phyloP scores from a whole-genome alignment of 2,113 vertebrate genomes.

The Epinephelus lanceolatus region DNA sequence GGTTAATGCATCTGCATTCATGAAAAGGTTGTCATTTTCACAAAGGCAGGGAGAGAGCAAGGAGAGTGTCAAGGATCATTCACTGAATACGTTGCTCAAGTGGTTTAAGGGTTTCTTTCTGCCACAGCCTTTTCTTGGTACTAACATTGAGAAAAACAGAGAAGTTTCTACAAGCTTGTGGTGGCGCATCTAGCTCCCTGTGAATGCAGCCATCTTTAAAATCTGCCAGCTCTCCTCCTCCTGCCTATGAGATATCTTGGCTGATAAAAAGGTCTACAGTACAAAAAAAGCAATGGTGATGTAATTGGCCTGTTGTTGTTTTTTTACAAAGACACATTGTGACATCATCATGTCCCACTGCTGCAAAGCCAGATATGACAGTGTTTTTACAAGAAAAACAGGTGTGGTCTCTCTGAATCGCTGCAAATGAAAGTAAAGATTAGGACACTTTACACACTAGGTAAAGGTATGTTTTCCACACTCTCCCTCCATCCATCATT shows the following conservation, averaged over 20 bases:
- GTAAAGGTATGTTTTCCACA: conserved; percentile 35
- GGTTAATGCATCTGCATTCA: conserved; percentile 26
- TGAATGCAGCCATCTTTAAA: conserved; percentile 35
- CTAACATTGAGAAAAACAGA: conserved; percentile 24
- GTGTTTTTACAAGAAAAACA: conserved; percentile 20
- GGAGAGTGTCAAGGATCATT: conserved; percentile 20
- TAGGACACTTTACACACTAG: conserved; percentile 15
- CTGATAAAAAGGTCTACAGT: conserved; percentile 43
- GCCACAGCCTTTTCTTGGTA: background rate
- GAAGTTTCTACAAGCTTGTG: background rate
- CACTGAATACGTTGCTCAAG: conserved; percentile 2
- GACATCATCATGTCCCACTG: conserved; percentile 6
- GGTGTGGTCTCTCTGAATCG: conserved; percentile 16
- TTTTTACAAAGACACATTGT: conserved; percentile 17
- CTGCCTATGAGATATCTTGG: conserved; percentile 31
- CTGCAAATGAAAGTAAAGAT: conserved; percentile 41
- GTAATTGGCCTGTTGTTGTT: conserved; percentile 10
- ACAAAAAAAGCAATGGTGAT: conserved; percentile 24
- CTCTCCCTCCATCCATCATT: conserved; percentile 15
- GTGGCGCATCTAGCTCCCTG: background rate
- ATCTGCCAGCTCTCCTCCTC: conserved; percentile 35
- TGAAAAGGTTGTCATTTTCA: conserved; percentile 14
- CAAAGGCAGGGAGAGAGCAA: conserved; percentile 28
- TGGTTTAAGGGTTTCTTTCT: conserved; percentile 6
- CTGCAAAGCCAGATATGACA: conserved; percentile 14